phyloP scores from a whole-genome alignment of 2,113 vertebrate genomes.

The Rhynchomys soricoides region DNA sequence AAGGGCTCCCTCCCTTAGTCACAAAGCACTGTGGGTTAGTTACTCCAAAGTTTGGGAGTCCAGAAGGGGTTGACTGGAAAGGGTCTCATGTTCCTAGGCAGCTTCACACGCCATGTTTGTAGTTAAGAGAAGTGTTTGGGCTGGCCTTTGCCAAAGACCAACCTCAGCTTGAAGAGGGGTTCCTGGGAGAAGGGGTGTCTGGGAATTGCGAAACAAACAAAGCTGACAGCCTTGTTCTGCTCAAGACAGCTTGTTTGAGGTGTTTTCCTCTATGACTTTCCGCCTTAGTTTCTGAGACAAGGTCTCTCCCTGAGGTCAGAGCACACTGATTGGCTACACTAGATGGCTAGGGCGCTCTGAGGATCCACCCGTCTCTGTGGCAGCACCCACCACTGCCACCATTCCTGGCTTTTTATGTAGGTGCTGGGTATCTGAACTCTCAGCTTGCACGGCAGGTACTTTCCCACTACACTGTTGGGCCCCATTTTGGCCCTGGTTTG shows the following conservation, averaged over 20 bases:
- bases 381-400: accelerated
- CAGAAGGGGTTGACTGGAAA: not conserved
- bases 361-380: not conserved
- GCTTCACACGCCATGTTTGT: not conserved
- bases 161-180: no score
- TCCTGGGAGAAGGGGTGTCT: no score
- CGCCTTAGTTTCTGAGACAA: not conserved
- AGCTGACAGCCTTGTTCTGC: no score
- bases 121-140: not conserved
- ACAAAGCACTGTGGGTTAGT: not conserved
- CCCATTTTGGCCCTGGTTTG: no score
- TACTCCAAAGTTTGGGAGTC: not conserved
- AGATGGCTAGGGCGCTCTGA: not conserved
- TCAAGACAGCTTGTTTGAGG: no score
- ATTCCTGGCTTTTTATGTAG: no score
- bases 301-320: not conserved
- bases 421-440: not conserved
- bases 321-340: not conserved
- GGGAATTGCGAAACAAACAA: no score
- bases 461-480: not conserved
- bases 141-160: not conserved
- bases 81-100: not conserved
- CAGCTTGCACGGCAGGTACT: not conserved
- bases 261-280: not conserved
- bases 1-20: not conserved